These are phyloP conservation scores for Hesperia comma DNA, from an alignment of 2,888 invertebrate genomes.

Conservation along the genomic window DNA sequence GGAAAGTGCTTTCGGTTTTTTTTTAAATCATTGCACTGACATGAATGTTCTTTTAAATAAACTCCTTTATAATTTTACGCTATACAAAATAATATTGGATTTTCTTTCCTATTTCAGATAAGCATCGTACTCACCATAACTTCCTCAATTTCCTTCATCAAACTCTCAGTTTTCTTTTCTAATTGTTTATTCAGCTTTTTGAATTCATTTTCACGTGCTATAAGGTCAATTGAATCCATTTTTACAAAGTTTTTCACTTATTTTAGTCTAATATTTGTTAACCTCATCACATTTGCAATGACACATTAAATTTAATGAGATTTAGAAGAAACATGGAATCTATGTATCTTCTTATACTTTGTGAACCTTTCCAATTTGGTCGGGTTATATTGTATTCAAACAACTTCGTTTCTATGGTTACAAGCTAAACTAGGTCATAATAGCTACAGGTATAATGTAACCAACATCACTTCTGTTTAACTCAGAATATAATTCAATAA, in stretches of 20 bases:
- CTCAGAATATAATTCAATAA: not conserved
- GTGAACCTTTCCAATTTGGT: constrained; percentile 1
- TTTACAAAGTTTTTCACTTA: constrained; percentile 35
- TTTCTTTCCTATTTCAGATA: too few relatives aligned
- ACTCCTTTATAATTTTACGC: too few relatives aligned
- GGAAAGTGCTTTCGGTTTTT: too few relatives aligned
- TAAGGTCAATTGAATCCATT: constrained; percentile 70
- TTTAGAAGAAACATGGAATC: not conserved
- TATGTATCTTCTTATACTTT: not conserved
- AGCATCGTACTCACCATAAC: constrained; percentile 61
- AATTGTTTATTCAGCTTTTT: constrained; percentile 75
- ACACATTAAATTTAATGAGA: not conserved
- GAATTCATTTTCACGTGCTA: constrained; percentile 77
- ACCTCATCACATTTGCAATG: not conserved
- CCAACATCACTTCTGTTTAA: constrained; percentile 15
- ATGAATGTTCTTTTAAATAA: too few relatives aligned
- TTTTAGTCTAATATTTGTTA: not conserved
- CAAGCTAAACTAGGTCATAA: constrained; percentile 37
- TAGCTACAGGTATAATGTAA: constrained; percentile 14
- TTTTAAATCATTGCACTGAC: too few relatives aligned
- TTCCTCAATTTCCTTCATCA: constrained; percentile 75
- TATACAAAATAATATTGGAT: too few relatives aligned
- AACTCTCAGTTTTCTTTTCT: constrained; percentile 73
- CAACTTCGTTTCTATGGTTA: constrained; percentile 63
- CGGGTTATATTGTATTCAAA: constrained; percentile 38